Evolutionary conservation across 2,888 invertebrate species (phyloP), one percentile per base, ranked within the genome.

Genomic region (Iphiclides podalirius): DNA sequence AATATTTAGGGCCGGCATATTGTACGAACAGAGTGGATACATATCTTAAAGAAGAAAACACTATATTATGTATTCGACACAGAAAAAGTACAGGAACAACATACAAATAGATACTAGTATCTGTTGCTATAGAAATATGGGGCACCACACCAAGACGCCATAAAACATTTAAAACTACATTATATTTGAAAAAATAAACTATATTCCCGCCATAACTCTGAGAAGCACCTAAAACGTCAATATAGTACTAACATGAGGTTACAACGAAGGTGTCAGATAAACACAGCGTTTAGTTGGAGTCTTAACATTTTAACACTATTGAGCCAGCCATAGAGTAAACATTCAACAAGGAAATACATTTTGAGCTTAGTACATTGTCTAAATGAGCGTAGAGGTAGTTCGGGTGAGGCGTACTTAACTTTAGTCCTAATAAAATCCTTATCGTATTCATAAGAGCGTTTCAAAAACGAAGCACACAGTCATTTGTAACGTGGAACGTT

Each of bases 361-460:
- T 46, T 23, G 50, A 40, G 42, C 11, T 49, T 44, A 44, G 35
- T 46, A 44, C 40, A 41, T 36, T 31, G 35, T 46, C 43, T 36
- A 61, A 66, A 63, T 67, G 49, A 63, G 59, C 61, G 61, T 67
- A 75, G 81, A 84, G 82, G 82, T 83, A 80, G 79, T 59, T 72
- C 50, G 52, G 63, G 60, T 64, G 46, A 60, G 42, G 42, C 42
- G 42, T 40, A 26, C 13, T n/a, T n/a, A n/a, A n/a, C n/a, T n/a
- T n/a, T n/a, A n/a, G n/a, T n/a, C n/a, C n/a, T n/a, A n/a, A 20
- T 20, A 20, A 4, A 20, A 20, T 20, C 3, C 20, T 20, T 20
- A 20, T 20, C 6, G 66, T 75, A 75, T 66, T 84, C 85, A 84
- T 84, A 84, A 84, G 83, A 80, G 72, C 72, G 64, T 49, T 65